These are phyloP conservation scores for Falco peregrinus DNA, from an alignment of 2,797 vertebrate genomes.

Conservation along the genomic window DNA sequence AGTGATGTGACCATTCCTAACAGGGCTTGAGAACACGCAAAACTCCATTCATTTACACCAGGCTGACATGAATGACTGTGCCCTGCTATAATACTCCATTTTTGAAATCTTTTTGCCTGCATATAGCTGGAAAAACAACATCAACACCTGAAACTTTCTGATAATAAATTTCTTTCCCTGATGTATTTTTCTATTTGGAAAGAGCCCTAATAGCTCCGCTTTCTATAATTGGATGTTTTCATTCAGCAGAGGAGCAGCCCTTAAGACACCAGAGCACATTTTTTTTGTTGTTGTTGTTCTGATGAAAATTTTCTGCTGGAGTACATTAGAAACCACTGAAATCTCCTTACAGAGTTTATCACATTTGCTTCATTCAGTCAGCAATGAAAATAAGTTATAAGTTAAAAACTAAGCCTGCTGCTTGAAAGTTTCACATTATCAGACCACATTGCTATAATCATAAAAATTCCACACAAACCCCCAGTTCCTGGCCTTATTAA, in stretches of 20 bases:
- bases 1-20: not conserved
- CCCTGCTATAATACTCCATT: not conserved
- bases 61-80: not conserved
- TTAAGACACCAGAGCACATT: not conserved
- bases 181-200: conserved; percentile 25
- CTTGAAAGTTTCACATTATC: not conserved
- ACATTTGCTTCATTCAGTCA: not conserved
- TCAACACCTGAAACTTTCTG: not conserved
- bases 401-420: not conserved
- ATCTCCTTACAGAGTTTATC: not conserved
- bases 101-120: not conserved
- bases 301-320: conserved; percentile 9
- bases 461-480: not conserved
- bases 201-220: not conserved
- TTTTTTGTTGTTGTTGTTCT: not conserved
- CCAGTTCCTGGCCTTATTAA: not conserved
- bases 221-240: conserved; percentile 8
- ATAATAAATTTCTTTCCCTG: not conserved
- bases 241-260: not conserved
- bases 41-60: not conserved
- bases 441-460: not conserved
- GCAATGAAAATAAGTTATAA: not conserved
- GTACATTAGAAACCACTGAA: not conserved
- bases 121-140: not conserved
- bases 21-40: not conserved